phyloP scores from a whole-genome alignment of 1,140 invertebrate species.

The Trialeurodes vaporariorum region DNA sequence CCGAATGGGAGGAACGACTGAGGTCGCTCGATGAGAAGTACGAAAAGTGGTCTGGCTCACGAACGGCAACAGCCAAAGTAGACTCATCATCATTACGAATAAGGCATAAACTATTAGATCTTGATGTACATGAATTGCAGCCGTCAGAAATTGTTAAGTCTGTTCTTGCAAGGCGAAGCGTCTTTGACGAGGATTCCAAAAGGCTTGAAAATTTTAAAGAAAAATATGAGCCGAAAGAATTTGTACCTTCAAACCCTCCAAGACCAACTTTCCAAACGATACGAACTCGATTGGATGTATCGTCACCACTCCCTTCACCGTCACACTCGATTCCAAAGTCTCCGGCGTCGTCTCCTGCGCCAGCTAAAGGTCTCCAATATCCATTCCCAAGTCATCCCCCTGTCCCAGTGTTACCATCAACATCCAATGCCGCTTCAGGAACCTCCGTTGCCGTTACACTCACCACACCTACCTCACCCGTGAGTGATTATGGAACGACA shows the following conservation, averaged over 20 bases:
- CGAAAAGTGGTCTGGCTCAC: conserved; percentile 70
- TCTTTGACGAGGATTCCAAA: conserved; percentile 92
- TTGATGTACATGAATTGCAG: conserved; percentile 64
- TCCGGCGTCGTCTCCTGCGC: conserved; percentile 15
- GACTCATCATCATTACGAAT: conserved; percentile 43
- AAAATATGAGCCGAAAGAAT: conserved; percentile 67
- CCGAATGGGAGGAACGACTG: conserved; percentile 65
- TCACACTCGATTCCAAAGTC: conserved; percentile 18
- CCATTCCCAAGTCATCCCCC: conserved; percentile 67
- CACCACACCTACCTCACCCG: conserved; percentile 16
- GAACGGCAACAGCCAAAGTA: conserved; percentile 45
- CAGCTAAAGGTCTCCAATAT: conserved; percentile 56
- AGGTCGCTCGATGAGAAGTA: conserved; percentile 81
- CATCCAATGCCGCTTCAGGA: conserved; percentile 14
- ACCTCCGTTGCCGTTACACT: conserved; percentile 3
- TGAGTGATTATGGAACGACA: conserved; percentile 4
- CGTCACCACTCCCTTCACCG: conserved; percentile 21
- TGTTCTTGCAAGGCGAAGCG: conserved; percentile 77
- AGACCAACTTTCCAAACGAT: conserved; percentile 21
- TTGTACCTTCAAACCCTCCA: conserved; percentile 29
- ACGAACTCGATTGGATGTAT: conserved; percentile 21
- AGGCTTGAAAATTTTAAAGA: conserved; percentile 78
- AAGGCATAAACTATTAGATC: conserved; percentile 53
- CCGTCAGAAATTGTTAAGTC: conserved; percentile 90
- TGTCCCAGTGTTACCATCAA: conserved; percentile 19